These are phyloP conservation scores for Falco cherrug DNA, from an alignment of 2,797 vertebrate genomes.

Conservation along the genomic window DNA sequence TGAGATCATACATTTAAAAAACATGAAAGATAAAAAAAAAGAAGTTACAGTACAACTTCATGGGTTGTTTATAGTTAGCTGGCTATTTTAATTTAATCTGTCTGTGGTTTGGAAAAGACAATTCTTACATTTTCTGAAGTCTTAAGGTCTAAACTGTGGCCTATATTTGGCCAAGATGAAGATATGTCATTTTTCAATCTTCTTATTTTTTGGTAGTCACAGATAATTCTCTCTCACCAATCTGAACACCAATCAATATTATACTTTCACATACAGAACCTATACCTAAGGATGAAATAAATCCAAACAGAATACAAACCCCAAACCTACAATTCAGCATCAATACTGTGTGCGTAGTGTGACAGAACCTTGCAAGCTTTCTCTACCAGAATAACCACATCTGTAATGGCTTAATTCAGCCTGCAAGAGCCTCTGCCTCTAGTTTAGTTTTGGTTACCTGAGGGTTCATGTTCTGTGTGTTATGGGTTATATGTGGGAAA, in stretches of 20 bases:
- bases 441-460: background rate
- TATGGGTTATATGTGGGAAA: background rate
- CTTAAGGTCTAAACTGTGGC: background rate
- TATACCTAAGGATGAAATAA: background rate
- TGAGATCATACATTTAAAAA: background rate
- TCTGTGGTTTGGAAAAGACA: background rate
- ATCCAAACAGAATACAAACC: background rate
- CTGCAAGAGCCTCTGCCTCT: background rate
- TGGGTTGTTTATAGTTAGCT: background rate
- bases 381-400: background rate
- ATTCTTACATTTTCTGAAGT: background rate
- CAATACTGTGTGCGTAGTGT: rapidly evolving
- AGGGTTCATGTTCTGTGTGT: background rate
- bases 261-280: background rate
- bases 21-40: background rate
- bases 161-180: background rate
- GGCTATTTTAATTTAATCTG: background rate
- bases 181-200: rapidly evolving
- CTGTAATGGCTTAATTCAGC: background rate
- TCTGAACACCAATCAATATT: background rate
- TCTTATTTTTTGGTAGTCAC: background rate
- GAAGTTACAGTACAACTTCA: background rate
- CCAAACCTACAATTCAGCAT: rapidly evolving
- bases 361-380: background rate
- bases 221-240: background rate